phyloP scores from a whole-genome alignment of 2,113 vertebrate genomes.

The Vanacampus margaritifer region DNA sequence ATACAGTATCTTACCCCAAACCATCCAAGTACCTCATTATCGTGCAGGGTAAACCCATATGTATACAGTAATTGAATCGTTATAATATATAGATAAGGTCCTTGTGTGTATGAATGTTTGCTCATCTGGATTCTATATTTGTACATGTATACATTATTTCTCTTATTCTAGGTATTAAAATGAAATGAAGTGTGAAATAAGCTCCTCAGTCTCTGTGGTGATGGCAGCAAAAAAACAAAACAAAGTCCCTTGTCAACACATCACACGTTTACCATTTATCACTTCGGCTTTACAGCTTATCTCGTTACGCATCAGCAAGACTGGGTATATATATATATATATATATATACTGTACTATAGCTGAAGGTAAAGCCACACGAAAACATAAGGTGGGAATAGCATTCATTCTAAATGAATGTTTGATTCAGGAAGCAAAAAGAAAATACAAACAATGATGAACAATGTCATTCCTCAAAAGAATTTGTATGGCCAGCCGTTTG shows the following conservation, averaged over 20 bases:
- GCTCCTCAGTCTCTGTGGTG: slow-evolving; percentile 70
- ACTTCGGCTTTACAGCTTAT: slow-evolving; percentile 23
- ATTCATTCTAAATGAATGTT: neutral
- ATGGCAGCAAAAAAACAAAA: slow-evolving; percentile 40
- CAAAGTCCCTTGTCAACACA: slow-evolving; percentile 54
- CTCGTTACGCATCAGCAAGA: slow-evolving; percentile 23
- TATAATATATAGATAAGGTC: neutral
- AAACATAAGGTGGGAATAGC: neutral
- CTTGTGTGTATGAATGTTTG: slow-evolving; percentile 17
- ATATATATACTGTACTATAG: neutral
- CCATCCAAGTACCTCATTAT: too few species aligned
- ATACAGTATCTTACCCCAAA: too few species aligned
- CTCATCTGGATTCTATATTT: slow-evolving; percentile 23
- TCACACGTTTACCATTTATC: slow-evolving; percentile 51
- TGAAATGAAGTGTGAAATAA: slow-evolving; percentile 79
- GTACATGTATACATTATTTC: slow-evolving; percentile 8
- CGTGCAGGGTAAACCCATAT: neutral
- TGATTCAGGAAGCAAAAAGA: too few species aligned
- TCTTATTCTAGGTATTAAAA: slow-evolving; percentile 66
- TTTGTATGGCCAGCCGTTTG: neutral
- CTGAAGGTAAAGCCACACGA: neutral
- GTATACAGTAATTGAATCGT: neutral
- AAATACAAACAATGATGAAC: too few species aligned
- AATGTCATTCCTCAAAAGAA: too few species aligned
- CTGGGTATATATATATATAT: neutral